Evolutionary conservation across 2,113 vertebrate species (phyloP).

Genomic region (Solenodon paradoxus): DNA sequence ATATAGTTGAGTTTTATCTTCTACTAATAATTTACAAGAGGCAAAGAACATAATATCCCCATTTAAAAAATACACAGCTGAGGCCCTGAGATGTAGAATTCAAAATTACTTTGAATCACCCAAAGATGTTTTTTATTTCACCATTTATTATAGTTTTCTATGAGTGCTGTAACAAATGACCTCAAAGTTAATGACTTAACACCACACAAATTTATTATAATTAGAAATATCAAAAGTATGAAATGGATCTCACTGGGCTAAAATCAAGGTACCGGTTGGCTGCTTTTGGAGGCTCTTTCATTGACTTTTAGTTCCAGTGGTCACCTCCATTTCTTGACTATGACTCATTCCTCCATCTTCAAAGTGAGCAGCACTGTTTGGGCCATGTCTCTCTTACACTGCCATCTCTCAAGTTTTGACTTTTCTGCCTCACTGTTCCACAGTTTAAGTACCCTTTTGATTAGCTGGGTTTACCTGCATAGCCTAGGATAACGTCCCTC

Average conservation of each 20-base stretch:
- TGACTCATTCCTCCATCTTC: background rate
- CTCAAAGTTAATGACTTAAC: background rate
- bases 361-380: background rate
- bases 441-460: background rate
- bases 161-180: background rate
- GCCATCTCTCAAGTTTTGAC: background rate
- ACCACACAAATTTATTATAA: no score
- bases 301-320: background rate
- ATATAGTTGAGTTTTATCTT: background rate
- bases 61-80: conserved; percentile 2
- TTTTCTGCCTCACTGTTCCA: background rate
- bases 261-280: no score
- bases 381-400: background rate
- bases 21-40: background rate
- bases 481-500: conserved; percentile 20
- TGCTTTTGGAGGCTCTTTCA: background rate
- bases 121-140: background rate
- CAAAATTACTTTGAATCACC: background rate
- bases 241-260: no score
- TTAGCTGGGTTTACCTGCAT: background rate
- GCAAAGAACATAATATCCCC: background rate
- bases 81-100: background rate
- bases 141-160: background rate
- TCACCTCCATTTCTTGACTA: background rate
- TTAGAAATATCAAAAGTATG: no score